phyloP scores from a whole-genome alignment of 2,113 vertebrate genomes.

The Brachypteracias leptosomus region DNA sequence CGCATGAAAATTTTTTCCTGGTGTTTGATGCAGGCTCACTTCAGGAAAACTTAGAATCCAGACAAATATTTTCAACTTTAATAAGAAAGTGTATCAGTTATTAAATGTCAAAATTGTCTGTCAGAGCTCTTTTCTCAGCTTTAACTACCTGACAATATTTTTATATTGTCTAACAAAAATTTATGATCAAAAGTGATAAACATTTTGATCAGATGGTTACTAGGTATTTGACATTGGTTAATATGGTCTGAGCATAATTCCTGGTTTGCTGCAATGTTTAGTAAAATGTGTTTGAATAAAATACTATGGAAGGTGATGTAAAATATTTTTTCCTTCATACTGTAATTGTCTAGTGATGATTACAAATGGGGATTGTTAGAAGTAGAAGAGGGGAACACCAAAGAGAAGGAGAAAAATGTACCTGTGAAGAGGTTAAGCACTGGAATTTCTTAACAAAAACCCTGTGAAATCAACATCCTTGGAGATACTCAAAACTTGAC shows the following conservation, averaged over 20 bases:
- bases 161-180: not conserved
- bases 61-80: not conserved
- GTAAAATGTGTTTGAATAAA: not conserved
- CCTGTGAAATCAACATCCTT: not conserved
- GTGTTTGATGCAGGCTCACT: not conserved
- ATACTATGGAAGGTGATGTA: not conserved
- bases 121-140: not conserved
- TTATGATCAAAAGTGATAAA: not conserved
- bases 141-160: not conserved
- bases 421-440: not conserved
- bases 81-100: not conserved
- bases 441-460: not conserved
- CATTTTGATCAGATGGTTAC: not conserved
- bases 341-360: not conserved
- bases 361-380: not conserved
- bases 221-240: not conserved
- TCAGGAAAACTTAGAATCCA: not conserved
- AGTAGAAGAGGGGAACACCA: not conserved
- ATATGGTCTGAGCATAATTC: not conserved
- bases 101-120: not conserved
- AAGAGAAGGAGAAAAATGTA: not conserved
- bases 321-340: not conserved
- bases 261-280: not conserved
- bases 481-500: not conserved
- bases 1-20: not conserved